Evolutionary conservation across 2,888 invertebrate genomes (phyloP).

Genomic region (Drosophila antonietae): DNA sequence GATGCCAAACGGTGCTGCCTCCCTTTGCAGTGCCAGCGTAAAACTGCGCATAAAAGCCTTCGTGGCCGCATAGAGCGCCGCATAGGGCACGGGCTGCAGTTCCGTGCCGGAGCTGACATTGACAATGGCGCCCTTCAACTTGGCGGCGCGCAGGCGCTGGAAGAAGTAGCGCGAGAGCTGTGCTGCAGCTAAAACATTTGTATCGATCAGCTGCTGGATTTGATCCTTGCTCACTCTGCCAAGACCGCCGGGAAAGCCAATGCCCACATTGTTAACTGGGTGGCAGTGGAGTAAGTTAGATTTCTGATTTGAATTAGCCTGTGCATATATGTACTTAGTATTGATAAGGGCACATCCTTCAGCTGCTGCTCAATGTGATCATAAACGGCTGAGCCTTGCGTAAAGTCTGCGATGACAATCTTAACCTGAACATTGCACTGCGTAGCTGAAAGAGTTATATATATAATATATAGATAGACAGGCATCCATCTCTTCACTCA

Average conservation of each 20-base stretch:
- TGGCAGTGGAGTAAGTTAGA: background rate
- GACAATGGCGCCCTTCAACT: slow-evolving; percentile 91
- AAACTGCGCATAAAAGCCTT: slow-evolving; percentile 92
- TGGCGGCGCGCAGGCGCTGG: slow-evolving; percentile 90
- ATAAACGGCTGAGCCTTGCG: slow-evolving; percentile 89
- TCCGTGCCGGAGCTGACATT: slow-evolving; percentile 96
- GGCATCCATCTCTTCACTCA: slow-evolving; percentile 67
- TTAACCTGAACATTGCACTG: slow-evolving; percentile 88
- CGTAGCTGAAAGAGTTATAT: slow-evolving; percentile 80
- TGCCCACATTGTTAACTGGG: slow-evolving; percentile 88
- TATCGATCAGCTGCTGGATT: slow-evolving; percentile 91
- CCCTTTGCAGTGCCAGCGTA: slow-evolving; percentile 91
- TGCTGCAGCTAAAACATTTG: slow-evolving; percentile 94
- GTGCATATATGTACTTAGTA: slow-evolving; percentile 88
- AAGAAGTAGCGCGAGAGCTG: slow-evolving; percentile 91
- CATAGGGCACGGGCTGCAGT: slow-evolving; percentile 92
- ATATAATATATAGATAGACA: background rate
- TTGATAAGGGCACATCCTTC: slow-evolving; percentile 90
- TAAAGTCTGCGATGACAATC: slow-evolving; percentile 91
- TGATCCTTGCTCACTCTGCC: slow-evolving; percentile 89
- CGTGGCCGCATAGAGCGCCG: slow-evolving; percentile 94
- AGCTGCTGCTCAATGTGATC: slow-evolving; percentile 89
- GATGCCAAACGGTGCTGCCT: slow-evolving; percentile 90
- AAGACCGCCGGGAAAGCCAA: slow-evolving; percentile 90
- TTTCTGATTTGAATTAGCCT: background rate